Base-by-base conservation (phyloP, 2,888 invertebrate genomes). In the Cyaniris semiargus region DNA sequence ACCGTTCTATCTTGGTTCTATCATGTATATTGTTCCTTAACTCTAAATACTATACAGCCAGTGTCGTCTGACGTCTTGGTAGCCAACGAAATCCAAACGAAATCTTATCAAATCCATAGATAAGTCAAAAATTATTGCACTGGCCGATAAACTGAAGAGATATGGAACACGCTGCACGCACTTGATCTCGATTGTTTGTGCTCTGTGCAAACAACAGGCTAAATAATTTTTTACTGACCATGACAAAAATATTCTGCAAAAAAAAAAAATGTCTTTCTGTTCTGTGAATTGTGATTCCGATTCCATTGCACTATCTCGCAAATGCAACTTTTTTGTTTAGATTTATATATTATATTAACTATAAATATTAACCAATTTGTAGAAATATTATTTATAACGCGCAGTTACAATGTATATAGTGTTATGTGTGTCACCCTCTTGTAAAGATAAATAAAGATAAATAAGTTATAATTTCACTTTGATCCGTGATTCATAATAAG, bases 401-500 rank as follows among this genome's bases (percentile, higher is more conserved):
- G 27, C 48, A 23, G 23, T 23, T 53, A 27, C 48, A 27, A 70
- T 78, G 79, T 66, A 78, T 79, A 77, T 77, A 76, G 74, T 79
- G 78, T 78, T 76, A 81, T 79, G 79, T 78, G 76, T 79, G 78
- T 80, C 82, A 77, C 53, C 38, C 77, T 38, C 74, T 77, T 78
- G 66, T 77, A 77, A 72, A 66, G 80, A 79, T 81, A 82, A 81
- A 75, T 77, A 77, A 72, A 66, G 80, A 79, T 81, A 82, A 81
- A 75, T 76, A 76, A 76, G 70, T 76, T 75, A 78, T 77, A 85
- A 77, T 71, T 84, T 83, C 81, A 82, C 85, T 84, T 82, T 80
- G 81, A 84, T 82, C 82, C 86, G 83, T 90, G 87, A 89, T 89
- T 89, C 86, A 86, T 86, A 86, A 86, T 83, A 89, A 85, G 87